Percentiles rank a stretch among this genome's conserved stretches.
Conservation (phyloP, 1,140 invertebrate genomes). For the Leptopilina boulardi region DNA sequence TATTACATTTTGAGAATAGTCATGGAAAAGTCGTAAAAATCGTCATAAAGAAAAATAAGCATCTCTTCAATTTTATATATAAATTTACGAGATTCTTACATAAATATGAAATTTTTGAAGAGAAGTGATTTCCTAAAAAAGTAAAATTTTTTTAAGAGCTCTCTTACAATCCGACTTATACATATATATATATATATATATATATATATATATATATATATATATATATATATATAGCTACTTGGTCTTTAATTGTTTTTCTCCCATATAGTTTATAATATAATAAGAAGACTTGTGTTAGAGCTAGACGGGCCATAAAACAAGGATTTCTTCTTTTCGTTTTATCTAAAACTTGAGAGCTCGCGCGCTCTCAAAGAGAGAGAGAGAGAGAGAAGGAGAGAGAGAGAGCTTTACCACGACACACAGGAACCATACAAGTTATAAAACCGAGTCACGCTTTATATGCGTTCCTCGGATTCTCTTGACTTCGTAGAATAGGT, state of each 20-base stretch:
- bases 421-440: constrained; percentile 16
- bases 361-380: neutral
- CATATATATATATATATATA: too few species aligned
- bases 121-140: constrained; percentile 4
- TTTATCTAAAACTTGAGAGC: constrained; percentile 7
- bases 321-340: constrained; percentile 1
- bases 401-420: constrained; percentile 2
- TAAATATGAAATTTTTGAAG: neutral
- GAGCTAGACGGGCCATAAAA: constrained; percentile 9
- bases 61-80: too few species aligned
- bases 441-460: constrained; percentile 27
- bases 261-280: neutral
- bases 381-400: too few species aligned
- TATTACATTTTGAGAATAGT: neutral
- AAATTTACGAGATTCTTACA: constrained; percentile 1
- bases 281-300: constrained; percentile 15
- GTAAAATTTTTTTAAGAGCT: constrained; percentile 13
- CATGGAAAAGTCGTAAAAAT: constrained; percentile 19
- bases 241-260: constrained; percentile 7
- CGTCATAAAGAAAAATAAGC: constrained; percentile 29
- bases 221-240: neutral
- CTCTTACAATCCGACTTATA: neutral
- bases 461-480: constrained; percentile 26
- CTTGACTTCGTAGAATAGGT: constrained; percentile 4
- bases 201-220: too few species aligned